A percentile compares a stretch with the other conserved stretches of the same genome.
Evolutionary conservation across 2,888 invertebrate species (phyloP).

Genomic region (Pollenia angustigena): DNA sequence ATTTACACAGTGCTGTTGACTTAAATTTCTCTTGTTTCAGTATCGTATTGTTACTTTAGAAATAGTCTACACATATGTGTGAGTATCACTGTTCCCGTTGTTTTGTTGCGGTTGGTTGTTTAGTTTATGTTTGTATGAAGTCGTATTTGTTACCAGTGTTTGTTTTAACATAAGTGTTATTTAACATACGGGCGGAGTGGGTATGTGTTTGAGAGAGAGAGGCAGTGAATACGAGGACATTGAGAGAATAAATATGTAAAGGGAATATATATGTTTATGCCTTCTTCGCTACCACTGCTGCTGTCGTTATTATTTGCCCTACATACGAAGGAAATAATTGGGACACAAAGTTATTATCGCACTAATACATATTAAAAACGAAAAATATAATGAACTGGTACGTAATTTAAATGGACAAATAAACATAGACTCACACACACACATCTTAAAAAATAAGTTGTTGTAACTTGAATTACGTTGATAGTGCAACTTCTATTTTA

Average conservation of each 20-base stretch:
- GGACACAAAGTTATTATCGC: conserved; percentile 72
- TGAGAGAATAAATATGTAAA: conserved; percentile 1
- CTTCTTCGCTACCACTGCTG: conserved; percentile 16
- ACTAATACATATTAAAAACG: conserved; percentile 38
- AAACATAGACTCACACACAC: neutral
- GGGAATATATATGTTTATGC: conserved; percentile 6
- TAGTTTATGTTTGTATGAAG: neutral
- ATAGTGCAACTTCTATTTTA: conserved; percentile 48
- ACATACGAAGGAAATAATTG: conserved; percentile 77
- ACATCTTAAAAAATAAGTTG: conserved; percentile 28
- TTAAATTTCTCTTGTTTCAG: conserved; percentile 8
- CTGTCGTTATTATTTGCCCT: conserved; percentile 75
- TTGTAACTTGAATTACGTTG: conserved; percentile 13
- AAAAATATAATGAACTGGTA: conserved; percentile 50
- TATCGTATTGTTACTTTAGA: neutral
- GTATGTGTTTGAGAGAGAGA: conserved; percentile 1
- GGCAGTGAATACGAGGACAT: neutral
- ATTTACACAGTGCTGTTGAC: neutral
- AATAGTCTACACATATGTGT: neutral
- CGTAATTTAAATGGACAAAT: conserved; percentile 32
- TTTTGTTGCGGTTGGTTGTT: neutral
- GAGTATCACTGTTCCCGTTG: neutral
- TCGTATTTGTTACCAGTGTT: neutral
- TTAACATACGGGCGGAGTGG: conserved; percentile 58
- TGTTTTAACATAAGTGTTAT: conserved; percentile 50